Conservation (phyloP, 2,888 invertebrate species). For the Lasioglossum villosulum region DNA sequence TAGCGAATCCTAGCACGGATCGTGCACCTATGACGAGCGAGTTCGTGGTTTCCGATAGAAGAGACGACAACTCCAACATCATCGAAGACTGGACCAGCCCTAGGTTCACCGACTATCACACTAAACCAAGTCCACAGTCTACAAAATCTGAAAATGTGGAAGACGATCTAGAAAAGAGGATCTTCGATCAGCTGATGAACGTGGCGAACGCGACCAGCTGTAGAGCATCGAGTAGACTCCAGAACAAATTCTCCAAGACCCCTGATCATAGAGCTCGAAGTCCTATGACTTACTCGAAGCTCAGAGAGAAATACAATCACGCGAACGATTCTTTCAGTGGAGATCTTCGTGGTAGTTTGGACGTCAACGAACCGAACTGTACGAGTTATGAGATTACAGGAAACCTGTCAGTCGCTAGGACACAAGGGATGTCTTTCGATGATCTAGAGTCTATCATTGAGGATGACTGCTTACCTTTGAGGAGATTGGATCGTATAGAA, state of each 20-base stretch:
- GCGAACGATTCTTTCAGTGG: constrained; percentile 1
- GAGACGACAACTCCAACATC: neutral
- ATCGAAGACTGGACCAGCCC: neutral
- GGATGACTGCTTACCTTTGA: constrained; percentile 15
- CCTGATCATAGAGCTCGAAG: constrained; percentile 33
- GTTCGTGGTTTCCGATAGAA: neutral
- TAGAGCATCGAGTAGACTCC: neutral
- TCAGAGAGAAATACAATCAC: constrained; percentile 32
- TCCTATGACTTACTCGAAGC: constrained; percentile 41
- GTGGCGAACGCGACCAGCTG: constrained; percentile 50
- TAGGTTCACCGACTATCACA: neutral
- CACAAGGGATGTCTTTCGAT: neutral
- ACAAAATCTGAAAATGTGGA: neutral
- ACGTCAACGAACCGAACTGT: constrained; percentile 15
- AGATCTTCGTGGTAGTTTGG: constrained; percentile 14
- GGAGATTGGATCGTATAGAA: constrained; percentile 5
- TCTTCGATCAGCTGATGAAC: constrained; percentile 64
- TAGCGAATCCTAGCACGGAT: constrained; percentile 73
- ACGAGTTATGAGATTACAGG: constrained; percentile 49
- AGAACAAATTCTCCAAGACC: constrained; percentile 5
- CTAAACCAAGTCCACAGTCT: neutral
- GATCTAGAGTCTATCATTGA: constrained; percentile 15
- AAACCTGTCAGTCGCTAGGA: constrained; percentile 32
- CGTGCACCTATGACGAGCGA: constrained; percentile 21
- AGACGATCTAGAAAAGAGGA: constrained; percentile 61